These are phyloP conservation scores for Bellardia bayeri DNA, from an alignment of 2,888 invertebrate species.

Conservation along the genomic window DNA sequence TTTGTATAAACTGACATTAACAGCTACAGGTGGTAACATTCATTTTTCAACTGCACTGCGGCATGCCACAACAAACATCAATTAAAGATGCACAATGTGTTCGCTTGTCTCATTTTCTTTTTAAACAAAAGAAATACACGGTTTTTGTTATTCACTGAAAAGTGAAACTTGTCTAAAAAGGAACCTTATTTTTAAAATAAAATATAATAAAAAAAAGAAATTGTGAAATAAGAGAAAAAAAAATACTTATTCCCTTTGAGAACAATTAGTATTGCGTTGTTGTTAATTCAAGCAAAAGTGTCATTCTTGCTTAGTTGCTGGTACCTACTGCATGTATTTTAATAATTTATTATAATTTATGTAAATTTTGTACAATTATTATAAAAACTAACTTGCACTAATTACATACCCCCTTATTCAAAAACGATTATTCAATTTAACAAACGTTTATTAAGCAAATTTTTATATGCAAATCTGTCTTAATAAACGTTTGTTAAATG, in stretches of 20 bases:
- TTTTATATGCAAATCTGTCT: too few relatives aligned
- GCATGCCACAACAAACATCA: slow-evolving; percentile 40
- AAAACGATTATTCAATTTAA: too few relatives aligned
- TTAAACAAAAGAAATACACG: neutral
- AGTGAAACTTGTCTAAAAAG: slow-evolving; percentile 44
- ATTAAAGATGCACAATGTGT: slow-evolving; percentile 41
- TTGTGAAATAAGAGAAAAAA: neutral
- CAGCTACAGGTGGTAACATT: slow-evolving; percentile 63
- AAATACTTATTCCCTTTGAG: slow-evolving; percentile 51
- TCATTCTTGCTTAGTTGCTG: neutral
- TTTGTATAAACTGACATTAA: neutral
- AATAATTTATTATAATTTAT: neutral
- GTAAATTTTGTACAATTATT: neutral
- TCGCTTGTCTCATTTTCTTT: slow-evolving; percentile 1
- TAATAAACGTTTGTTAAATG: too few relatives aligned
- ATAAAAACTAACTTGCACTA: neutral
- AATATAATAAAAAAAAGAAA: slow-evolving; percentile 7
- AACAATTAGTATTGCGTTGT: slow-evolving; percentile 57
- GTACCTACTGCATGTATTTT: slow-evolving; percentile 16
- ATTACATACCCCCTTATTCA: too few relatives aligned
- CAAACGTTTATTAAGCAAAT: too few relatives aligned
- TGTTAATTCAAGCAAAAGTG: neutral
- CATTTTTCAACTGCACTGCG: slow-evolving; percentile 70
- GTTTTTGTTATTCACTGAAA: slow-evolving; percentile 15
- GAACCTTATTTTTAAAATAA: neutral